Evolutionary conservation across 2,797 vertebrate genomes (phyloP).

Genomic region (Pristis pectinata): DNA sequence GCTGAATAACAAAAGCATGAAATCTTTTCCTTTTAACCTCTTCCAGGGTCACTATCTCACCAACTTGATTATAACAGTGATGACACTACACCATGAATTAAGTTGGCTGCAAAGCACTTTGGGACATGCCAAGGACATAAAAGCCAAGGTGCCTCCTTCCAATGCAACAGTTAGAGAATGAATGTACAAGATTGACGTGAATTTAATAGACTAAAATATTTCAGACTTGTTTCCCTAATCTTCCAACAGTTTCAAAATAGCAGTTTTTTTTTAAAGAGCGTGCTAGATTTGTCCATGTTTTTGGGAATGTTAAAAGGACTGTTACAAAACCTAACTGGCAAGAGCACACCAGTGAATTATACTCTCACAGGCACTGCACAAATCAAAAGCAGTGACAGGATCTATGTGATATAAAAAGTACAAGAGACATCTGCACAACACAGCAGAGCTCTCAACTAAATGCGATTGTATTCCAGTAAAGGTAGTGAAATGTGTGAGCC

Average conservation of each 20-base stretch:
- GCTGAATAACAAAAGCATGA: background rate
- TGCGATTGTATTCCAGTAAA: background rate
- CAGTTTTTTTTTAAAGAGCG: background rate
- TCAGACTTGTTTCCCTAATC: background rate
- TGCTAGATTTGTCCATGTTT: background rate
- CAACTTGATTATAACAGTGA: background rate
- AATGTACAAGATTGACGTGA: background rate
- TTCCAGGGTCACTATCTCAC: background rate
- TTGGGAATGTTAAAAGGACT: background rate
- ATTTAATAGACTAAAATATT: background rate
- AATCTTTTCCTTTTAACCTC: background rate
- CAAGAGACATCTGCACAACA: background rate
- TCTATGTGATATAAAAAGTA: background rate
- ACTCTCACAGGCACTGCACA: background rate
- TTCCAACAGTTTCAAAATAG: background rate
- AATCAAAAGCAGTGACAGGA: background rate
- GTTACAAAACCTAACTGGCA: background rate
- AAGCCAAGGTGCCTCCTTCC: background rate
- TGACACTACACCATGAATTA: background rate
- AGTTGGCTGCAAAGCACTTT: background rate
- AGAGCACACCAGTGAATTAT: background rate
- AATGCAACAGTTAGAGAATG: background rate
- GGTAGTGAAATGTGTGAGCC: background rate
- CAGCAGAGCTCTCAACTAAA: background rate
- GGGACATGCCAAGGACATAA: background rate